A percentile compares a stretch with the other conserved stretches of the same genome.
Conservation (phyloP, 2,797 vertebrate species). For the Carapus acus region DNA sequence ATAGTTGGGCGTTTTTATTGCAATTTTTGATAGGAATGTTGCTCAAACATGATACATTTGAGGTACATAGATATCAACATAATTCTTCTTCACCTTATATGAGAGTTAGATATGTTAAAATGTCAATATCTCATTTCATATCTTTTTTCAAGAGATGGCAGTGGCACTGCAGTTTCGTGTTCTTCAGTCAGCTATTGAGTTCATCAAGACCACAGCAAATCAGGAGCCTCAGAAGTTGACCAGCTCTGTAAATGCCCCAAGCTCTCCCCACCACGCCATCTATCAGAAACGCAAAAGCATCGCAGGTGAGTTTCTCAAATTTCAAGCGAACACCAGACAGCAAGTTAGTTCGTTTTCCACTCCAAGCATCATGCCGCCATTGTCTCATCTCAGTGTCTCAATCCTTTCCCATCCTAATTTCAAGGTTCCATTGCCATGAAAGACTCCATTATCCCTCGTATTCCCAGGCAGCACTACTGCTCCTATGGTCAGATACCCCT, state of each 20-base stretch:
- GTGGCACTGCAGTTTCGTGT: slow-evolving; percentile 87
- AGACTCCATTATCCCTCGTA: slow-evolving; percentile 79
- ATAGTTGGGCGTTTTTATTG: too few relatives aligned
- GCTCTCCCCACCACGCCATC: slow-evolving; percentile 69
- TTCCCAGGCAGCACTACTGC: slow-evolving; percentile 74
- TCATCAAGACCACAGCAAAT: slow-evolving; percentile 89
- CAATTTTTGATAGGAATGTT: background rate
- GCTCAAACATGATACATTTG: slow-evolving; percentile 10
- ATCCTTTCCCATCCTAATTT: slow-evolving; percentile 50
- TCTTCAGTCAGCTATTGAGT: slow-evolving; percentile 90
- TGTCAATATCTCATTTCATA: background rate
- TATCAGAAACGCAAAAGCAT: slow-evolving; percentile 88
- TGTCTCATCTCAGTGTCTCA: slow-evolving; percentile 42
- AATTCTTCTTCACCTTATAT: too few relatives aligned
- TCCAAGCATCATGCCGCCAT: slow-evolving; percentile 10
- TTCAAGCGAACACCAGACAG: background rate
- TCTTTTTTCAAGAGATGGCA: slow-evolving; percentile 83
- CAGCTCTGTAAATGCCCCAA: slow-evolving; percentile 59
- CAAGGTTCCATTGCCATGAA: slow-evolving; percentile 84
- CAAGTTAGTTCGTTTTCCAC: background rate
- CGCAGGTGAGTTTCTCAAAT: slow-evolving; percentile 73
- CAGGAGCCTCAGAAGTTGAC: slow-evolving; percentile 79
- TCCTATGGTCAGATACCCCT: slow-evolving; percentile 75
- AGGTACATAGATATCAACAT: too few relatives aligned
- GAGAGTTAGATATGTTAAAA: too few relatives aligned